These are phyloP conservation scores for Abramis brama DNA, from an alignment of 2,113 vertebrate genomes.

Conservation along the genomic window DNA sequence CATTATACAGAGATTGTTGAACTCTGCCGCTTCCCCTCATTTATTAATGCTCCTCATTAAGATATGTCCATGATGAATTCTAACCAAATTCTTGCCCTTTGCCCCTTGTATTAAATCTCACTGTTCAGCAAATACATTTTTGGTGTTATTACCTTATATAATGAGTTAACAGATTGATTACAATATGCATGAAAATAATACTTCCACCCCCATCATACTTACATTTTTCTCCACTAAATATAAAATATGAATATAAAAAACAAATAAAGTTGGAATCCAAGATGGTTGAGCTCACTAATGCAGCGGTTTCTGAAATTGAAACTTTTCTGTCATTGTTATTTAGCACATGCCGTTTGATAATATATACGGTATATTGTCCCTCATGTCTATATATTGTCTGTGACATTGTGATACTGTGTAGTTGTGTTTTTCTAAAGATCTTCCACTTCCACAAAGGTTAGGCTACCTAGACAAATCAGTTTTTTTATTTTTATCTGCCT, in stretches of 20 bases:
- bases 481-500: not conserved
- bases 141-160: conserved; percentile 11
- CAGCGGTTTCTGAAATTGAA: not conserved
- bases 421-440: not conserved
- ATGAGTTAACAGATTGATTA: conserved; percentile 27
- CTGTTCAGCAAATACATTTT: conserved; percentile 30
- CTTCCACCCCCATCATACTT: not conserved
- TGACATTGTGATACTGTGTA: not conserved
- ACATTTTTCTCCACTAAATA: not conserved
- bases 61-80: conserved; percentile 6
- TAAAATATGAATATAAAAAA: not conserved
- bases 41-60: conserved; percentile 51
- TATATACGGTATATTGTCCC: not conserved
- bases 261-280: not conserved
- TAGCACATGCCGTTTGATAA: not conserved
- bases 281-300: not conserved
- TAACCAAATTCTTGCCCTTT: conserved; percentile 3
- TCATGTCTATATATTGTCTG: not conserved
- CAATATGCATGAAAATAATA: not conserved
- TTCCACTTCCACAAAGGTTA: conserved; percentile 5
- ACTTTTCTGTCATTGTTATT: not conserved
- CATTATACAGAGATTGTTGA: conserved; percentile 37
- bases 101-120: conserved; percentile 6
- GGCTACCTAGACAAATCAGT: not conserved
- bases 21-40: conserved; percentile 25